These are phyloP conservation scores for Orgyia antiqua DNA, from an alignment of 2,888 invertebrate genomes.

Conservation along the genomic window DNA sequence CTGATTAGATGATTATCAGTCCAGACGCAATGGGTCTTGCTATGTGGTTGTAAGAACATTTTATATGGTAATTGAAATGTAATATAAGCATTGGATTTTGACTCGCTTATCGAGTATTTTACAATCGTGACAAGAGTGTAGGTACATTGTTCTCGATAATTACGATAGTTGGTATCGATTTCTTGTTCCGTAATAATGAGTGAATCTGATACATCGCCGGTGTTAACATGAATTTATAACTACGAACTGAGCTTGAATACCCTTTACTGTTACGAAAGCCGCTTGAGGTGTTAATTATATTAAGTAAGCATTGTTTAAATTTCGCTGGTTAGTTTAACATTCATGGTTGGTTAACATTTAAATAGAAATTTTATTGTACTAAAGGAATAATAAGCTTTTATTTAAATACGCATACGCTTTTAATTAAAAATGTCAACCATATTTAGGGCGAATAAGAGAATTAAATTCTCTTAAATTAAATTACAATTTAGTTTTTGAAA, in stretches of 20 bases:
- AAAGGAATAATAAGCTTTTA: no score
- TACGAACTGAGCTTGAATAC: no score
- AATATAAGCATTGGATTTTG: conserved; percentile 63
- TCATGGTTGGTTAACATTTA: no score
- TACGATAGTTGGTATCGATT: conserved; percentile 54
- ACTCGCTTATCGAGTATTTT: conserved; percentile 62
- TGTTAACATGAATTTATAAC: conserved; percentile 19
- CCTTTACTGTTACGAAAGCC: no score
- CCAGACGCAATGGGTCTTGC: conserved; percentile 57
- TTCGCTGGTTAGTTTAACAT: no score
- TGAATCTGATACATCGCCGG: conserved; percentile 34
- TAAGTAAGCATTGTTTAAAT: no score
- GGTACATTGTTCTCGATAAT: conserved; percentile 45
- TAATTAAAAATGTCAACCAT: no score
- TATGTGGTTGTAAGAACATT: conserved; percentile 58
- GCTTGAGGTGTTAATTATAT: not conserved
- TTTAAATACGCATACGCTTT: no score
- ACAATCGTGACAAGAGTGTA: conserved; percentile 35
- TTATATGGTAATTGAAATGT: conserved; percentile 76
- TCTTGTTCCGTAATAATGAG: conserved; percentile 54
- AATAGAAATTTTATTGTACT: no score
- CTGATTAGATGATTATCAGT: conserved; percentile 76
- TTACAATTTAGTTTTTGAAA: no score
- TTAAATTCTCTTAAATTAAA: no score
- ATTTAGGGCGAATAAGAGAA: no score